Base-by-base conservation (phyloP, 2,888 invertebrate species). In the Chironomus riparius region DNA sequence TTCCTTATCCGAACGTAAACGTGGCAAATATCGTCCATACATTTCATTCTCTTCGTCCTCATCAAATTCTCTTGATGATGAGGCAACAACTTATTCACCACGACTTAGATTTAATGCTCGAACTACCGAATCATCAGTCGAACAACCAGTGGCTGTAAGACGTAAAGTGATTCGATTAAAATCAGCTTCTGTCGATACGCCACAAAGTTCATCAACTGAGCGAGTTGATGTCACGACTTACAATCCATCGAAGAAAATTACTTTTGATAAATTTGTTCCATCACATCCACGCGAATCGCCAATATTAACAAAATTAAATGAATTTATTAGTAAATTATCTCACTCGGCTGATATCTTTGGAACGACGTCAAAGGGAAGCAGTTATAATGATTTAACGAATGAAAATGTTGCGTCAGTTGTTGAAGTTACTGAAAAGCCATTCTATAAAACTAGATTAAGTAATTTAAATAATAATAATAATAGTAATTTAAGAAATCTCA, bases 71-170 rank as follows among this genome's bases (percentile, higher is more conserved):
- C 72, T 81, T n/a, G 82, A 82, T 0, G 78, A 48, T 12, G 83
- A 83, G 76, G 78, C 78, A 38, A 83, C 83, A 2, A 84, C 84
- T 0, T 84, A 83, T 78, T 80, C 83, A 0, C 84, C 85, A 0
- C 83, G 81, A 72, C 78, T 80, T 0, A 81, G 82, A 21, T 78
- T 80, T 48, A 77, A 79, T 1, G 79, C 78, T 0, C 72, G 73
- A 10, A 71, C 77, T n/a, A 38, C 38, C 10, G 38, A 38, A 38
- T 38, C 38, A 38, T 4, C 38, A 10, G 2, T 38, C 6, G 73
- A 65, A 22, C 62, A 73, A 18, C 47, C 73, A 15, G 62, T 18
- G 12, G 47, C 28, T 15, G 18, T 61, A 5, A 47, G 74, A 47
- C 18, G 74, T 21, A 74, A 74, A 48, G 65, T 74, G 6, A 61